phyloP scores from a whole-genome alignment of 2,797 vertebrate genomes.

The Poeciliopsis infans region DNA sequence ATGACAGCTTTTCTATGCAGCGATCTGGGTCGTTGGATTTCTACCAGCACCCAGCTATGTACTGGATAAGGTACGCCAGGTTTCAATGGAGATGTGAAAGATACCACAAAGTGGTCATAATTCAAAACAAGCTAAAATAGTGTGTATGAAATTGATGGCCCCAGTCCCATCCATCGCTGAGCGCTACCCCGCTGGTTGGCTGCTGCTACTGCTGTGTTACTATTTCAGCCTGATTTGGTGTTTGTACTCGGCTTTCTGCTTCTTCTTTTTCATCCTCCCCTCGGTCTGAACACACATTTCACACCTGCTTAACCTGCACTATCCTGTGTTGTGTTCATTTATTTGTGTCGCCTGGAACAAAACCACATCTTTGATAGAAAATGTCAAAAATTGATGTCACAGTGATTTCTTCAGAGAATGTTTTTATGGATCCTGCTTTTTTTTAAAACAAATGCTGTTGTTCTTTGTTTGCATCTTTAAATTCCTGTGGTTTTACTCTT shows the following conservation, averaged over 20 bases:
- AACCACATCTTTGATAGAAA: background rate
- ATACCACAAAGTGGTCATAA: constrained; percentile 32
- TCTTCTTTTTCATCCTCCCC: constrained; percentile 11
- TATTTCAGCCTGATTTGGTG: constrained; percentile 34
- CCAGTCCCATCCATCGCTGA: constrained; percentile 9
- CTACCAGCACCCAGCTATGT: constrained; percentile 99
- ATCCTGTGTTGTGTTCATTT: constrained; percentile 9
- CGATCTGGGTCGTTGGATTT: constrained; percentile 99
- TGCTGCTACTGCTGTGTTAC: constrained; percentile 40
- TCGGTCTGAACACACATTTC: constrained; percentile 7
- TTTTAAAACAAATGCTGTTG: constrained; percentile 28
- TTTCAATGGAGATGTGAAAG: constrained; percentile 88
- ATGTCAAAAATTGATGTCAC: constrained; percentile 10
- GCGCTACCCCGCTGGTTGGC: constrained; percentile 39
- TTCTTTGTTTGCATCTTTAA: constrained; percentile 17
- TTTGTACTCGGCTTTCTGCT: constrained; percentile 34
- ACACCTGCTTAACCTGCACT: constrained; percentile 4
- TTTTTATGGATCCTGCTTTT: constrained; percentile 51
- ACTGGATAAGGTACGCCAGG: constrained; percentile 98
- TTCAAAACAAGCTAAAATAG: constrained; percentile 33
- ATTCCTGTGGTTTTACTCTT: constrained; percentile 15
- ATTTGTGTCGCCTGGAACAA: constrained; percentile 9
- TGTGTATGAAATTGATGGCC: constrained; percentile 27
- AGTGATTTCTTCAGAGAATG: background rate
- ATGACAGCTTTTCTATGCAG: constrained; percentile 99